Percentiles rank a stretch among this genome's conserved stretches.
Conservation (phyloP, 2,888 invertebrate genomes). For the Achlya flavicornis region DNA sequence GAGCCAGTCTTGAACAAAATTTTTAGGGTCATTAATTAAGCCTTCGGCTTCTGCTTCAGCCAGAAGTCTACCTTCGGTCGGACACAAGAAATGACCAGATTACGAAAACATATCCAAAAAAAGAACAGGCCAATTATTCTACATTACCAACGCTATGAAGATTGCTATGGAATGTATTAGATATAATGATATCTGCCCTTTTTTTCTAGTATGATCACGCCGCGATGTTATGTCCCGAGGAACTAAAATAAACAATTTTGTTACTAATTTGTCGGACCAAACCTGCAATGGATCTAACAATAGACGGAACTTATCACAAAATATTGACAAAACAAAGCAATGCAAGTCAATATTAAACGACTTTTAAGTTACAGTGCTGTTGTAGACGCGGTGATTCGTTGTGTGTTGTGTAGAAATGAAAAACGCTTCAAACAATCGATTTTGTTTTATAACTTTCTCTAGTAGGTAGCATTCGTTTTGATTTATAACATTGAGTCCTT, state of each 20-base stretch:
- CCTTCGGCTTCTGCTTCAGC: too few species aligned
- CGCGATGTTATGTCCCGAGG: not conserved
- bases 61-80: too few species aligned
- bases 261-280: not conserved
- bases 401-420: slow-evolving; percentile 9
- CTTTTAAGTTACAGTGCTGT: slow-evolving; percentile 7
- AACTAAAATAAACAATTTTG: not conserved
- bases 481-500: not conserved
- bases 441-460: slow-evolving; percentile 5
- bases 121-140: not conserved
- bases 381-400: slow-evolving; percentile 9
- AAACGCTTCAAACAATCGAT: slow-evolving; percentile 18
- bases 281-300: slow-evolving; percentile 33
- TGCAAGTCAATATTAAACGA: not conserved
- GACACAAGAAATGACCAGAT: not conserved
- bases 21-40: too few species aligned
- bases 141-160: too few species aligned
- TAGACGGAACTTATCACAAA: slow-evolving; percentile 41
- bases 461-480: not conserved
- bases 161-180: not conserved
- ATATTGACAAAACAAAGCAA: slow-evolving; percentile 39
- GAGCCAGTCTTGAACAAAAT: too few species aligned
- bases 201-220: not conserved
- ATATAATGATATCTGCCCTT: not conserved
- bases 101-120: not conserved